Conservation (phyloP, 30 jellyfish, hydroid and myxozoan species). For the Cassiopea xamachana region DNA sequence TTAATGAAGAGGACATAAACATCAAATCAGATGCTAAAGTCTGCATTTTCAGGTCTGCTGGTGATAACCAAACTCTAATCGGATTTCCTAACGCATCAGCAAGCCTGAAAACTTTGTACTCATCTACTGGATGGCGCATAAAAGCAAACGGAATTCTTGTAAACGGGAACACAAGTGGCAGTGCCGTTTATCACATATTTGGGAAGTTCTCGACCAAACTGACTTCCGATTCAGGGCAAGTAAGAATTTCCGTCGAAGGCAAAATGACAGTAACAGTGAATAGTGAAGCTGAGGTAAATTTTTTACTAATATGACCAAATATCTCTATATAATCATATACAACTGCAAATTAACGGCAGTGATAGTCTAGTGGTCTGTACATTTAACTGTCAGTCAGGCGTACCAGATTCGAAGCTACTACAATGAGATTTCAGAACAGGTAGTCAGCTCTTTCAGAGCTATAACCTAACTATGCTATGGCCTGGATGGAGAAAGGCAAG, state of each 20-base stretch:
- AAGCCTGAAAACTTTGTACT: background rate
- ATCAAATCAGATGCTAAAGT: background rate
- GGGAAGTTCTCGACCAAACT: conserved; percentile 39
- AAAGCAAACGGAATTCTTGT: conserved; percentile 33
- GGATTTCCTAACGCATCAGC: conserved; percentile 40
- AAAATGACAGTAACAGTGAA: conserved; percentile 1
- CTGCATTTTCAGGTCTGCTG: conserved; percentile 41
- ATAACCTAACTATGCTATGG: too few relatives aligned
- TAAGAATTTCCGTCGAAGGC: conserved; percentile 1
- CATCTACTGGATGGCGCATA: conserved; percentile 49
- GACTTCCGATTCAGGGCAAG: background rate
- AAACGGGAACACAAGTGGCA: background rate
- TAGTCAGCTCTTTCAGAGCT: too few relatives aligned
- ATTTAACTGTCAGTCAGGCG: too few relatives aligned
- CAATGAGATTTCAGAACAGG: too few relatives aligned
- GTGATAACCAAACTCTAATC: conserved; percentile 16
- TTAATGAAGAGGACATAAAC: conserved; percentile 50
- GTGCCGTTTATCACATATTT: background rate
- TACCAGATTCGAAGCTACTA: too few relatives aligned
- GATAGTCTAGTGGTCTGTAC: too few relatives aligned
- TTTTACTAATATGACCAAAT: background rate
- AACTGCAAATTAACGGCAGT: too few relatives aligned
- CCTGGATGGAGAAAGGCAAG: too few relatives aligned
- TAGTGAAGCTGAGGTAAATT: background rate
- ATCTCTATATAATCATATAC: too few relatives aligned